A percentile compares a stretch with the other conserved stretches of the same genome.
These are phyloP conservation scores for Ahaetulla prasina DNA, from an alignment of 2,113 vertebrate genomes.

Conservation along the genomic window DNA sequence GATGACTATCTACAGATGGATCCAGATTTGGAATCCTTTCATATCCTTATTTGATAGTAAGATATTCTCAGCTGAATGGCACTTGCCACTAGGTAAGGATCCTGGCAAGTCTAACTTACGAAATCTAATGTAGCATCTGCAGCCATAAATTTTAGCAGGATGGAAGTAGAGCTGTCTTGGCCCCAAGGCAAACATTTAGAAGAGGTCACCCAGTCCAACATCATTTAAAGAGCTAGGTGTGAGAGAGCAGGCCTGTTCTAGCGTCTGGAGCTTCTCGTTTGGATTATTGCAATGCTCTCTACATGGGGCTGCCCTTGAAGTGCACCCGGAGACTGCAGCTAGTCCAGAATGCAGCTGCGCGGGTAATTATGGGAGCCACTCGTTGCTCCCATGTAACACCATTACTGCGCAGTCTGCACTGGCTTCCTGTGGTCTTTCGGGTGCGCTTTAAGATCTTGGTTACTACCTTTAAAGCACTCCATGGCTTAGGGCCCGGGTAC, in stretches of 20 bases:
- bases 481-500: no score
- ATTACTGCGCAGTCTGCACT: no score
- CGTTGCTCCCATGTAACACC: no score
- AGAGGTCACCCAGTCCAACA: not conserved
- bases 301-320: no score
- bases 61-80: not conserved
- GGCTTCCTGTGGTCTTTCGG: no score
- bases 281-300: no score
- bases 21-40: not conserved
- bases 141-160: not conserved
- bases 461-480: no score
- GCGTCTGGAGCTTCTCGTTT: not conserved
- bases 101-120: not conserved
- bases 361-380: no score
- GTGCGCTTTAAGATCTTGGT: no score
- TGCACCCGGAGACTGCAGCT: no score
- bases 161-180: not conserved
- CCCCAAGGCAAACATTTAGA: not conserved
- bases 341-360: no score
- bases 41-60: not conserved
- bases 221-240: not conserved
- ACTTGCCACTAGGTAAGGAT: not conserved
- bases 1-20: not conserved
- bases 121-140: not conserved
- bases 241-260: not conserved